Base-by-base conservation (phyloP, 2,888 invertebrate genomes). In the Neuroscelio doddi region DNA sequence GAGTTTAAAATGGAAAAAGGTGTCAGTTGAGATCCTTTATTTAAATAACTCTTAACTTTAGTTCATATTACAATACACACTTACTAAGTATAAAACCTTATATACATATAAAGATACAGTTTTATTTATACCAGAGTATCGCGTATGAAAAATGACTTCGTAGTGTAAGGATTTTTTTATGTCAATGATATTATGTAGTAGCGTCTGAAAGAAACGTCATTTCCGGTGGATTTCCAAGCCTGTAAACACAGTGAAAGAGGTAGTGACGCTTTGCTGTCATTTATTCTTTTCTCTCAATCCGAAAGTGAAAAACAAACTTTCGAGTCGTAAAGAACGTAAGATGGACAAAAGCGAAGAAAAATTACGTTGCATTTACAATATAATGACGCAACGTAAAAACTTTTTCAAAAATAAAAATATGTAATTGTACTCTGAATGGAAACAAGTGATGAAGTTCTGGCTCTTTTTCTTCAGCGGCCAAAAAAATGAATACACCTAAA, bases 271-370 rank as follows among this genome's bases (percentile, higher is more conserved):
- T 55, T 17, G 32, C 50, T 27, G 53, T 42, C 52, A 49, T 61
- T 61, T 57, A 52, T 61, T 59, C 56, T 49, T 61, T 56, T 55
- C 52, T 61, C 55, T 52, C 26, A 17, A 17, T 38, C 9, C 17
- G 38, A 38, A 61, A 56, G 56, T 57, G 56, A 51, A 57, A 65
- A 61, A 61, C 56, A 61, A 65, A 65, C 47, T 61, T 61, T 42
- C 38, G 29, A 12, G 24, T 15, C 26, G 30, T 41, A 45, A 38
- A 44, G 52, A 30, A 64, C 52, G 51, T 17, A 56, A n/a, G n/a
- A 44, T 57, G 52, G 47, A 53, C 53, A 55, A 32, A 45, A 41
- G 34, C 32, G 45, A 51, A 61, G 51, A 39, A 49, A 64, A 61
- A 61, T 61, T 52, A 56, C 17, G 42, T n/a, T 17, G 26, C 17